Percentiles rank a stretch among this genome's conserved stretches.
Conservation (phyloP, 2,113 vertebrate species). For the Mormyrus iriodes region DNA sequence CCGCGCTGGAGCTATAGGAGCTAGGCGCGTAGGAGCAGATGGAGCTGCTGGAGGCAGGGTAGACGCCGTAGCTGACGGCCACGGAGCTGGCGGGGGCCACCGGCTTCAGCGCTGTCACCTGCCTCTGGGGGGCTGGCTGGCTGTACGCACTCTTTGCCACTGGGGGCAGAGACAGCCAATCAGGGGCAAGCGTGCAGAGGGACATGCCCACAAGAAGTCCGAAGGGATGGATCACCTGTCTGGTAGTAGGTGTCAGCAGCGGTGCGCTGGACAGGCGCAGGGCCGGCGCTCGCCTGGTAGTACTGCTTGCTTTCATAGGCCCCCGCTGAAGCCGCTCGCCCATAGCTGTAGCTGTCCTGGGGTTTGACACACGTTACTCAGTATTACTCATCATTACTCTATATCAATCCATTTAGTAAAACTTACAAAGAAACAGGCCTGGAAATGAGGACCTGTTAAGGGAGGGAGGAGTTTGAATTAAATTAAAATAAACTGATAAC, state of each 20-base stretch:
- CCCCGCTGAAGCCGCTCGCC: slow-evolving; percentile 42
- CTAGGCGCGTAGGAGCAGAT: slow-evolving; percentile 59
- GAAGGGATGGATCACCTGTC: slow-evolving; percentile 43
- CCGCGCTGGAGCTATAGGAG: slow-evolving; percentile 52
- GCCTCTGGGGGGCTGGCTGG: slow-evolving; percentile 56
- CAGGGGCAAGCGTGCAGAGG: not conserved
- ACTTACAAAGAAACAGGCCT: not conserved
- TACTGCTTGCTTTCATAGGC: slow-evolving; percentile 55
- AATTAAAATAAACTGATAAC: not conserved
- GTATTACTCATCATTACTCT: not conserved
- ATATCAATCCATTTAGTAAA: not conserved
- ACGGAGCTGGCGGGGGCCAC: slow-evolving; percentile 48
- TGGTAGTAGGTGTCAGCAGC: slow-evolving; percentile 54
- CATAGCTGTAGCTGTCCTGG: slow-evolving; percentile 56
- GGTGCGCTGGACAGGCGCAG: slow-evolving; percentile 44
- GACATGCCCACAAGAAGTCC: not conserved
- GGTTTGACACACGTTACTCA: not conserved
- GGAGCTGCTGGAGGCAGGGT: slow-evolving; percentile 51
- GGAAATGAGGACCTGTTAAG: not conserved
- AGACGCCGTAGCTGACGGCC: slow-evolving; percentile 59
- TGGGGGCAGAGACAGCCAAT: slow-evolving; percentile 27
- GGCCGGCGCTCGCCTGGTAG: slow-evolving; percentile 47
- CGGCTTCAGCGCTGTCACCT: slow-evolving; percentile 52
- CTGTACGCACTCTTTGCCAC: slow-evolving; percentile 56
- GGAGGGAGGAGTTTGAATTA: not conserved